phyloP scores from a whole-genome alignment of 2,113 vertebrate species.

The Phyllostomus hastatus region DNA sequence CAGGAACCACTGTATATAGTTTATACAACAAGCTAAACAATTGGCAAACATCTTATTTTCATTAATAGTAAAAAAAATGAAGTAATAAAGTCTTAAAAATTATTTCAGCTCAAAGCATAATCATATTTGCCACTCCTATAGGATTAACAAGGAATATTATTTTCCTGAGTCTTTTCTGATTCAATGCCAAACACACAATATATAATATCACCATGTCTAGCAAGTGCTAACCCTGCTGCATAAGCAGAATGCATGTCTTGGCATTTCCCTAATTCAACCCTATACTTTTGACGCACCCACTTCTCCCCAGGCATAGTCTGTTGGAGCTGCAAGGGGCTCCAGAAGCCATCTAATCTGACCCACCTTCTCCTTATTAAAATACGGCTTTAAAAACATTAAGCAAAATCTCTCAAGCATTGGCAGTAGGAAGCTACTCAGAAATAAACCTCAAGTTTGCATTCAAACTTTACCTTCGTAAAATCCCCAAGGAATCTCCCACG shows the following conservation, averaged over 20 bases:
- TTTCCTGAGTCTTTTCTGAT: not conserved
- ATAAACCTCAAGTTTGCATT: constrained; percentile 56
- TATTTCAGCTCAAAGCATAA: constrained; percentile 33
- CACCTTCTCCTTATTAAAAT: not conserved
- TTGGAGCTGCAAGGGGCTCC: not conserved
- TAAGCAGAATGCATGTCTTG: not conserved
- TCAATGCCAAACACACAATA: not conserved
- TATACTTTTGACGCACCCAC: not conserved
- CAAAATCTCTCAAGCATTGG: not conserved
- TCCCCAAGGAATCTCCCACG: constrained; percentile 90
- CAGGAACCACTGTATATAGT: not conserved
- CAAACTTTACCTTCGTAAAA: constrained; percentile 92
- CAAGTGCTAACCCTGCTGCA: not conserved
- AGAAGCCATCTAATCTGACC: not conserved
- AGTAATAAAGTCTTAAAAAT: not conserved
- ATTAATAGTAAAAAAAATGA: not conserved
- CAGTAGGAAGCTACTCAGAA: not conserved
- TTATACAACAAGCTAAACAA: not conserved
- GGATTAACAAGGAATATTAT: not conserved
- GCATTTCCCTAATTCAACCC: not conserved
- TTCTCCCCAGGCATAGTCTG: not conserved
- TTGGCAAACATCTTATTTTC: constrained; percentile 11
- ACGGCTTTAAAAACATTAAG: not conserved
- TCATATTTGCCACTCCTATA: not conserved
- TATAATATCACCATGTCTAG: not conserved